Evolutionary conservation across 2,113 vertebrate genomes (phyloP), one percentile per base, ranked within the genome.

Genomic region (Menidia beryllina): DNA sequence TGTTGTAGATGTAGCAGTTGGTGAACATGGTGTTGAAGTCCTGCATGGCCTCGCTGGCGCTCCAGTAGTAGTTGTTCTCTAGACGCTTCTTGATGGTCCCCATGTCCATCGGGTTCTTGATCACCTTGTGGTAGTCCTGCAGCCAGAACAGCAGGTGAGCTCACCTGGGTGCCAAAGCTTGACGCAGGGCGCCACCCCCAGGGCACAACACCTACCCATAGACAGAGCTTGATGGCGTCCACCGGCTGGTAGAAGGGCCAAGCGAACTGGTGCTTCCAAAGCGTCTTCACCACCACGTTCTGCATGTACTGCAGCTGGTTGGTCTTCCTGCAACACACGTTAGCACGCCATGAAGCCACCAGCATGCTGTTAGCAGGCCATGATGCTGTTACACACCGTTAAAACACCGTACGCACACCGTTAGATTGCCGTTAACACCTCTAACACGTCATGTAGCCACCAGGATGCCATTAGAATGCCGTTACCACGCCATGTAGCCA

Each of bases 21-120:
- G 98, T 99, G 91, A 99, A 99, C 98, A 99, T 99, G 91, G 97
- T 99, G 94, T 99, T 99, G 93, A 99, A 99, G 89, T 99, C 98
- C 91, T 99, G 97, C 97, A 99, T 99, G 76, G 97, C 98, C 81
- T 99, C 98, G 19, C 96, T 98, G 20, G 97, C 98, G 10, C 97
- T 99, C 98, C 98, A 99, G 62, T 99, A 99, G 56, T 99, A 99
- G 43, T 96, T 98, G 85, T 96, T 98, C 73, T 99, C 97, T 82
- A 99, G 93, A 15, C 98, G 92, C 80, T 98, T 98, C 94, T 98
- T 99, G 76, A 99, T 99, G 2, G 98, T 99, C 52, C 98, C 98
- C 98, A 99, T 99, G 74, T 99, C 98, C 98, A 99, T 99, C 0
- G 98, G 98, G 85, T 96, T 97, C 88, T 98, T 98, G 77, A 99